These are phyloP conservation scores for Orchestes rusci DNA, from an alignment of 2,888 invertebrate genomes.

Conservation along the genomic window DNA sequence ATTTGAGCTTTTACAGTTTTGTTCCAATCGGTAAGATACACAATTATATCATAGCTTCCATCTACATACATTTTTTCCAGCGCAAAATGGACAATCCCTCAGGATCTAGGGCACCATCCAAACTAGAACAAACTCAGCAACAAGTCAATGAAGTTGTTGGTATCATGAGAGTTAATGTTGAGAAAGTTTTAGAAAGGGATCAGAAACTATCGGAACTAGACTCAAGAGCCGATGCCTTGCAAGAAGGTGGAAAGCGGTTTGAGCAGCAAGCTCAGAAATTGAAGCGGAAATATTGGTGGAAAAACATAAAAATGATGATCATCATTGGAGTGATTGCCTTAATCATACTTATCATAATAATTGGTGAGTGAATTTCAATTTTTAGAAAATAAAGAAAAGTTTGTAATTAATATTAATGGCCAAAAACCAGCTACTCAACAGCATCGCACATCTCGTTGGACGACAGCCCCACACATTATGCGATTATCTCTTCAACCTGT, in stretches of 20 bases:
- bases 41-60: too few relatives aligned
- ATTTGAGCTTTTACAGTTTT: too few relatives aligned
- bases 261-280: conserved; percentile 95
- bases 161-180: conserved; percentile 94
- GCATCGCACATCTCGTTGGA: too few relatives aligned
- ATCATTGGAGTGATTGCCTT: conserved; percentile 81
- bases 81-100: conserved; percentile 32
- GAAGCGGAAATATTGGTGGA: conserved; percentile 96
- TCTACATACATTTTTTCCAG: conserved; percentile 1
- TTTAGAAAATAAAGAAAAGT: too few relatives aligned
- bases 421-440: too few relatives aligned
- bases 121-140: conserved; percentile 42
- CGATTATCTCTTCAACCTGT: too few relatives aligned
- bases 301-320: conserved; percentile 95
- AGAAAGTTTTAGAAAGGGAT: conserved; percentile 93
- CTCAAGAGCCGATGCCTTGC: conserved; percentile 90
- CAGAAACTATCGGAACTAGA: conserved; percentile 91
- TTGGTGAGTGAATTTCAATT: conserved; percentile 71
- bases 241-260: conserved; percentile 92
- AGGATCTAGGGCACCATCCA: conserved; percentile 30
- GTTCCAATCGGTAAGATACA: too few relatives aligned
- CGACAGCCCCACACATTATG: too few relatives aligned
- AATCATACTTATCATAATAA: conserved; percentile 76
- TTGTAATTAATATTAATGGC: too few relatives aligned
- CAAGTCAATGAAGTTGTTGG: conserved; percentile 67